phyloP scores from a whole-genome alignment of 2,113 vertebrate genomes.

The Alosa alosa region DNA sequence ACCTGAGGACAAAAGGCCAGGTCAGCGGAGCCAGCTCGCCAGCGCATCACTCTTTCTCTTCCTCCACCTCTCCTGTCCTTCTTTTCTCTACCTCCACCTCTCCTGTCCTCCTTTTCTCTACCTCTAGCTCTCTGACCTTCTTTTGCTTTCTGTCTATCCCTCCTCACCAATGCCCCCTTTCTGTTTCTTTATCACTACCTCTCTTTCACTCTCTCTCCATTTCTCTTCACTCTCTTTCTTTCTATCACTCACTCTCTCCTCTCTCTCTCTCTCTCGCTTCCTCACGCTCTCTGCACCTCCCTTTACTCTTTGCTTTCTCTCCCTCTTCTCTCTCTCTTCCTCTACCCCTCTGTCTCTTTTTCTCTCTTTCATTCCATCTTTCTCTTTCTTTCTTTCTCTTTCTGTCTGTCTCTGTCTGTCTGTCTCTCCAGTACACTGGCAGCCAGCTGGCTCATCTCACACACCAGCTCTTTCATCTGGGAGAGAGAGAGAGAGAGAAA shows the following conservation, averaged over 20 bases:
- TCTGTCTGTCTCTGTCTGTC: neutral
- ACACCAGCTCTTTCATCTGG: slow-evolving; percentile 11
- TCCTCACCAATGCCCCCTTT: neutral
- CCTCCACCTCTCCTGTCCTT: neutral
- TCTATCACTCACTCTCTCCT: neutral
- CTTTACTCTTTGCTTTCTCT: too few relatives aligned
- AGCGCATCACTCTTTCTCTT: neutral
- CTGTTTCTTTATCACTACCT: neutral
- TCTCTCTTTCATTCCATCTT: neutral
- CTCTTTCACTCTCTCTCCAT: neutral
- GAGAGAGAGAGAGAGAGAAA: neutral
- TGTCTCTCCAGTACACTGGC: neutral
- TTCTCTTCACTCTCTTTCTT: neutral
- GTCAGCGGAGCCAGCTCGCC: neutral
- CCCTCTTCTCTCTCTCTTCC: neutral
- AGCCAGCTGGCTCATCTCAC: slow-evolving; percentile 9
- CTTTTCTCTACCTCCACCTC: neutral
- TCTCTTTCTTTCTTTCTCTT: neutral
- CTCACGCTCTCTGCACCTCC: neutral
- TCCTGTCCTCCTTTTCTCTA: neutral
- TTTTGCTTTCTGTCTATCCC: neutral
- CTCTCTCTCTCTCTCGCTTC: neutral
- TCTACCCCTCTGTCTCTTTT: neutral
- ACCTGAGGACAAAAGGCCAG: neutral
- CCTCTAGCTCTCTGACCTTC: neutral